A percentile compares a stretch with the other conserved stretches of the same genome.
phyloP scores from a whole-genome alignment of 2,113 vertebrate species.

The Daphoenositta chrysoptera region DNA sequence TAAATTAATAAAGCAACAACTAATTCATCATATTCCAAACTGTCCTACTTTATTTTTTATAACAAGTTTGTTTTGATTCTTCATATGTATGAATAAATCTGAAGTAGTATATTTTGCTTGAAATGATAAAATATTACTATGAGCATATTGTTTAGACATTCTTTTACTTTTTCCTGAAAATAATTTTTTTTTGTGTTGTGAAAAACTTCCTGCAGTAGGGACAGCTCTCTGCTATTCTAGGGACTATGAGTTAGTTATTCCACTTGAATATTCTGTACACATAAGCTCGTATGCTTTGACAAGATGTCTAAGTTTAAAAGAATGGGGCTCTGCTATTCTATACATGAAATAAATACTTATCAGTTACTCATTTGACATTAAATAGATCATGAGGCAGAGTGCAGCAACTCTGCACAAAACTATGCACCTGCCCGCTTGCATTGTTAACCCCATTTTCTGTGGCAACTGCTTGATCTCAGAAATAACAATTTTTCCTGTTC shows the following conservation, averaged over 20 bases:
- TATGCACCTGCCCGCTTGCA: fast-evolving
- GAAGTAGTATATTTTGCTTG: neutral
- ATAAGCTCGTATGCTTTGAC: neutral
- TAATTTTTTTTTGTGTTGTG: neutral
- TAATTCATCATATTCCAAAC: neutral
- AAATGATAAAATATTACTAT: neutral
- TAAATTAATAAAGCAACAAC: neutral
- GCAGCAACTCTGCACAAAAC: neutral
- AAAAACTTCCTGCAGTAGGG: neutral
- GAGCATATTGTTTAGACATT: neutral
- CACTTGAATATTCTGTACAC: neutral
- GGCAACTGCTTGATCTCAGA: neutral
- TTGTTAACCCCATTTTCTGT: neutral
- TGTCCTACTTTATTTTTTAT: neutral
- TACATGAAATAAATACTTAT: fast-evolving
- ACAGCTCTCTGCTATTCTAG: neutral
- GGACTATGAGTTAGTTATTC: neutral
- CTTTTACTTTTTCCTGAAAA: neutral
- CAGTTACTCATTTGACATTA: neutral
- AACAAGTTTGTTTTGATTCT: neutral
- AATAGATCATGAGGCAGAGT: neutral
- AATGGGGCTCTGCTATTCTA: neutral
- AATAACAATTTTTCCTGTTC: neutral
- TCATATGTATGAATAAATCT: neutral
- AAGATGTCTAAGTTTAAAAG: neutral